Conservation (phyloP, 2,888 invertebrate genomes). For the Cinara cedri region DNA sequence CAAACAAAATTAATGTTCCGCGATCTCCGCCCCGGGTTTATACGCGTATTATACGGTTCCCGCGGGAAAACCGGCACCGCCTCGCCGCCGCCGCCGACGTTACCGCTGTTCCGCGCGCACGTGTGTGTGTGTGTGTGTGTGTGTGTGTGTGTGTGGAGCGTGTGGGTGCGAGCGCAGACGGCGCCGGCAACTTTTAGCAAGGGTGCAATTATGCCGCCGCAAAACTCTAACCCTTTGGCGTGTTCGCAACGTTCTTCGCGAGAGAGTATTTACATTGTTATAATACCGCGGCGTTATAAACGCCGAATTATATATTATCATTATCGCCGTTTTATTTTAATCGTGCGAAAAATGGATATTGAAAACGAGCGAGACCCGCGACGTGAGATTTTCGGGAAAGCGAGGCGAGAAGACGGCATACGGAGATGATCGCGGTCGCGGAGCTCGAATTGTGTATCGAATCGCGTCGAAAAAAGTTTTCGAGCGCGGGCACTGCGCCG, state of each 20-base stretch:
- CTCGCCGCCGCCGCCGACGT: not conserved
- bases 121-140: not conserved
- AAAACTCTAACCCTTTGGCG: conserved; percentile 40
- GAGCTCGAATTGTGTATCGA: too few species aligned
- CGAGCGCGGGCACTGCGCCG: too few species aligned
- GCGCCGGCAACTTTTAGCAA: conserved; percentile 46
- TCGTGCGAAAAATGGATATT: not conserved
- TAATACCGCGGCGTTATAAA: too few species aligned
- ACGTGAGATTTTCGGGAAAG: not conserved
- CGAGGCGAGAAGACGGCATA: too few species aligned
- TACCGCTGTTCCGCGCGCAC: not conserved
- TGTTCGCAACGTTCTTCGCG: not conserved
- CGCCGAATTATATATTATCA: too few species aligned
- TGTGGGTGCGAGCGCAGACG: not conserved
- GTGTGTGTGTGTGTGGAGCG: too few species aligned
- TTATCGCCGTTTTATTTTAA: too few species aligned
- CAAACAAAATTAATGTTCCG: conserved; percentile 45
- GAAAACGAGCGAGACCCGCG: not conserved
- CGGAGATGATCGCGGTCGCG: too few species aligned
- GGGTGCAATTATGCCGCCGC: conserved; percentile 34
- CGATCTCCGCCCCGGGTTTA: conserved; percentile 17
- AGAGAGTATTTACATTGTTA: too few species aligned
- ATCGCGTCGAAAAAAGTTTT: too few species aligned
- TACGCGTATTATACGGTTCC: conserved; percentile 19
- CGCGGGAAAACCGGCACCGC: not conserved